Conservation (phyloP, 2,888 invertebrate species). For the Helleia helle region DNA sequence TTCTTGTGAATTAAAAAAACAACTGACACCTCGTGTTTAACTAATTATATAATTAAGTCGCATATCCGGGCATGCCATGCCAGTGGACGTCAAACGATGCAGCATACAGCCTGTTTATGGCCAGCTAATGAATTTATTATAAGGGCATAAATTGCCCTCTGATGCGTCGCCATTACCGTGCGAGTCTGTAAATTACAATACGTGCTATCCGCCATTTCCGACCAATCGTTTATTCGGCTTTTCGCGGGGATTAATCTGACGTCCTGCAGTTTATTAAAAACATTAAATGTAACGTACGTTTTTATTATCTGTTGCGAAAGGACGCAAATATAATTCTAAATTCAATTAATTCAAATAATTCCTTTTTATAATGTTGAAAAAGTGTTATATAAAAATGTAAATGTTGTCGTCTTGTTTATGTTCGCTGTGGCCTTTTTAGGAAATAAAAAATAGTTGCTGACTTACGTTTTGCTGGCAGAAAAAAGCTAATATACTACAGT, state of each 20-base stretch:
- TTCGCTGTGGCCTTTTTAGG: neutral
- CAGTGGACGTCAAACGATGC: neutral
- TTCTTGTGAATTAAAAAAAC: neutral
- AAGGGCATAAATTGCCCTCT: conserved; percentile 67
- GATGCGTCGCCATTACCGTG: conserved; percentile 65
- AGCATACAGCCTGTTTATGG: conserved; percentile 3
- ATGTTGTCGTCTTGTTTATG: too few species aligned
- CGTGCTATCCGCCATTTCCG: conserved; percentile 45
- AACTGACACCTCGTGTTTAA: neutral
- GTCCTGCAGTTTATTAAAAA: conserved; percentile 29
- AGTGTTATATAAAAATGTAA: too few species aligned
- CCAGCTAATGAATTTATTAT: conserved; percentile 69
- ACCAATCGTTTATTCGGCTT: conserved; percentile 56
- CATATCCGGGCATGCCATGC: neutral
- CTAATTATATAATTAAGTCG: conserved; percentile 5
- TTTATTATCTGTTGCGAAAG: neutral
- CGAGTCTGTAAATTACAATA: conserved; percentile 65
- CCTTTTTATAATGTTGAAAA: too few species aligned
- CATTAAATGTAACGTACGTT: conserved; percentile 13
- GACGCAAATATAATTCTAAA: too few species aligned
- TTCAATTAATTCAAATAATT: too few species aligned
- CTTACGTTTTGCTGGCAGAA: too few species aligned
- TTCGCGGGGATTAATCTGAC: conserved; percentile 31
- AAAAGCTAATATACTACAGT: too few species aligned
- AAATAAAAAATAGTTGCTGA: conserved; percentile 11